Conservation (phyloP, 2,888 invertebrate species). For the Tachina grossa region DNA sequence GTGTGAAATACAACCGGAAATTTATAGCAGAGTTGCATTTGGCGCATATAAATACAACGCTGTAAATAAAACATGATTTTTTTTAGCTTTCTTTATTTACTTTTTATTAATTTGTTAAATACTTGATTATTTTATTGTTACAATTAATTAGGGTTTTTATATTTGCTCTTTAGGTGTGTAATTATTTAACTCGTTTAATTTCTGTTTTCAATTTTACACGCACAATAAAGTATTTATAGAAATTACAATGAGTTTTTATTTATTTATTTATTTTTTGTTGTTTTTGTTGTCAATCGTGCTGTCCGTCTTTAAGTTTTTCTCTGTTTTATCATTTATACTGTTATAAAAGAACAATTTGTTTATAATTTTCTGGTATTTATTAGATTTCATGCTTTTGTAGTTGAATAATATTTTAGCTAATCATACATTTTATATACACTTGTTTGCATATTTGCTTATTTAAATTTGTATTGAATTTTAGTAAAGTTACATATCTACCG, state of each 20-base stretch:
- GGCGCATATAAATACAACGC: neutral
- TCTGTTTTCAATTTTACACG: slow-evolving; percentile 64
- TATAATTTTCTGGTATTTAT: slow-evolving; percentile 24
- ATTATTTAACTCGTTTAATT: slow-evolving; percentile 56
- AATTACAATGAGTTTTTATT: slow-evolving; percentile 54
- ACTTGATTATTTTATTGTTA: slow-evolving; percentile 69
- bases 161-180: neutral
- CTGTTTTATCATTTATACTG: neutral
- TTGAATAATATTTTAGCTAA: slow-evolving; percentile 33
- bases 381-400: slow-evolving; percentile 28
- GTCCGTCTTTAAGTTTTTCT: slow-evolving; percentile 13
- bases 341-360: slow-evolving; percentile 57
- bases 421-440: slow-evolving; percentile 56
- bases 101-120: slow-evolving; percentile 73
- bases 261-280: neutral
- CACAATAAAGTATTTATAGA: slow-evolving; percentile 60
- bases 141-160: slow-evolving; percentile 68
- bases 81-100: slow-evolving; percentile 72
- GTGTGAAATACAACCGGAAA: neutral
- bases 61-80: slow-evolving; percentile 64
- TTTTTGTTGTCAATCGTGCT: slow-evolving; percentile 15
- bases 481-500: slow-evolving; percentile 23
- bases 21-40: neutral
- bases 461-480: slow-evolving; percentile 18
- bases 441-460: slow-evolving; percentile 14